A percentile compares a stretch with the other conserved stretches of the same genome.
These are phyloP conservation scores for Zele albiditarsus DNA, from an alignment of 2,888 invertebrate genomes.

Conservation along the genomic window DNA sequence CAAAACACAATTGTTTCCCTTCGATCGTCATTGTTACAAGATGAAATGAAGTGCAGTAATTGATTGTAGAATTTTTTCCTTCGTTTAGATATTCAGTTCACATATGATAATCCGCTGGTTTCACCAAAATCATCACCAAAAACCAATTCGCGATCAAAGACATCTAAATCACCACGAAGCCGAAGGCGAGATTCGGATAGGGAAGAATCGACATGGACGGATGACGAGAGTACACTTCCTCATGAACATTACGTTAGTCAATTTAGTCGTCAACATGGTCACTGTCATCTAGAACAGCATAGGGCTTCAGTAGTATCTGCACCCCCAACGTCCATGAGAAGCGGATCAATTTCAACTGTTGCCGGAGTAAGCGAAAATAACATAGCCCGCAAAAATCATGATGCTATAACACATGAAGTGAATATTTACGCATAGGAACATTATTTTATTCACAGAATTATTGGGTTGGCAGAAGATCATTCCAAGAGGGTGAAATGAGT, in stretches of 20 bases:
- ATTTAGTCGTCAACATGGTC: constrained; percentile 43
- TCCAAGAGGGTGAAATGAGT: constrained; percentile 70
- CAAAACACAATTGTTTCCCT: no score
- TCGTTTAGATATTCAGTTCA: constrained; percentile 55
- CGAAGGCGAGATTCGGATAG: constrained; percentile 52
- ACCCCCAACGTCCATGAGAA: constrained; percentile 58
- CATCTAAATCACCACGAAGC: constrained; percentile 43
- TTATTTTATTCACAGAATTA: constrained; percentile 70
- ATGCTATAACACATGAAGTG: no score
- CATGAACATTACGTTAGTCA: constrained; percentile 42
- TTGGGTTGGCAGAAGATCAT: constrained; percentile 73
- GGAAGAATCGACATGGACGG: constrained; percentile 54
- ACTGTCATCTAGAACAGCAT: constrained; percentile 54
- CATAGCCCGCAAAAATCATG: not conserved
- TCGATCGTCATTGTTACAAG: no score
- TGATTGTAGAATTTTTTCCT: not conserved
- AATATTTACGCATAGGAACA: no score
- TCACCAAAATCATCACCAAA: constrained; percentile 50
- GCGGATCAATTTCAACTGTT: constrained; percentile 62
- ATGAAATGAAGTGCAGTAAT: not conserved
- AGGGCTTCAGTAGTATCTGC: constrained; percentile 64
- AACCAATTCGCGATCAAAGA: constrained; percentile 42
- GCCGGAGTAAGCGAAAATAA: constrained; percentile 56
- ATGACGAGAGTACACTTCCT: constrained; percentile 51
- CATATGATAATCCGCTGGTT: constrained; percentile 56